Evolutionary conservation across 2,797 vertebrate species (phyloP).

Genomic region (Xiphophorus birchmanni): DNA sequence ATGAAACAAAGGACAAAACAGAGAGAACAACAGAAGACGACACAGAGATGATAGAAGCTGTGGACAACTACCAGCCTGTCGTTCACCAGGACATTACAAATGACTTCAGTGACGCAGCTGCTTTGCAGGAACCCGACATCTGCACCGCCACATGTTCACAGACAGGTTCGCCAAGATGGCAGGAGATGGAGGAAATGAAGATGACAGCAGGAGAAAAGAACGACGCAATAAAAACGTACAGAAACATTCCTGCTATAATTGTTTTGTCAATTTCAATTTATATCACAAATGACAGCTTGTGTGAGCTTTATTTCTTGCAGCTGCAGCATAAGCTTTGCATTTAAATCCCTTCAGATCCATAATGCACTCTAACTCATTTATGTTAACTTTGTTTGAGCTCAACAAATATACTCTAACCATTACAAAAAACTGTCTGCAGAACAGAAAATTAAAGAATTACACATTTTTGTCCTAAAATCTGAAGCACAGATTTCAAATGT

Average conservation of each 20-base stretch:
- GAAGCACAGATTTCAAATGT: neutral
- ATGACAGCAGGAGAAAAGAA: slow-evolving; percentile 10
- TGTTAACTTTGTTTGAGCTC: neutral
- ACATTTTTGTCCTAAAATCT: neutral
- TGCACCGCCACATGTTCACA: slow-evolving; percentile 50
- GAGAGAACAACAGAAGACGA: slow-evolving; percentile 2
- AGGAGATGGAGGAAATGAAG: slow-evolving; percentile 25
- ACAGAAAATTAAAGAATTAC: neutral
- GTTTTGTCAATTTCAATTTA: neutral
- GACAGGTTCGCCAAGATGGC: slow-evolving; percentile 4
- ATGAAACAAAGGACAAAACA: slow-evolving; percentile 22
- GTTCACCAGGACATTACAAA: slow-evolving; percentile 10
- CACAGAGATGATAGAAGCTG: neutral
- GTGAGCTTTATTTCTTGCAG: neutral
- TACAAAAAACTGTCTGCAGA: neutral
- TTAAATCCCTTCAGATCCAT: neutral
- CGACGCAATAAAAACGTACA: slow-evolving; percentile 51
- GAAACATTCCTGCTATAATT: slow-evolving; percentile 3
- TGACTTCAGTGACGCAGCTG: slow-evolving; percentile 15
- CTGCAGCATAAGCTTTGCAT: neutral
- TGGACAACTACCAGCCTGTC: neutral
- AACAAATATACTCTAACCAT: neutral
- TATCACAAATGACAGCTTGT: neutral
- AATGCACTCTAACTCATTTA: neutral
- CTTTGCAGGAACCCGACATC: slow-evolving; percentile 15